phyloP scores from a whole-genome alignment of 2,113 vertebrate genomes.

The Petroica traversi region DNA sequence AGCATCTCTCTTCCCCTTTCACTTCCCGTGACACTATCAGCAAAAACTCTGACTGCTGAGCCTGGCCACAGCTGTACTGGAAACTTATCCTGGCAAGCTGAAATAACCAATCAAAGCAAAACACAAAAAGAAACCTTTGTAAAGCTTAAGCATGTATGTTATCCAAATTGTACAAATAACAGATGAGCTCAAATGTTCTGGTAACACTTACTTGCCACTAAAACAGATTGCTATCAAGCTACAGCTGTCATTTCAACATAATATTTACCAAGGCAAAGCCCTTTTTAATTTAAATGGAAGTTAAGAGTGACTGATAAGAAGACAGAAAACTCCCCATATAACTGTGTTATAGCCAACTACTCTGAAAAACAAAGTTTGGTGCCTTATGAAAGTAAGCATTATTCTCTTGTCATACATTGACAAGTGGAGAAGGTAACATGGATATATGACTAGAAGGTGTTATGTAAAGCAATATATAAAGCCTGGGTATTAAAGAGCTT shows the following conservation, averaged over 20 bases:
- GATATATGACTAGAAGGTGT: neutral
- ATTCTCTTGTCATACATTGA: neutral
- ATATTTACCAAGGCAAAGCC: neutral
- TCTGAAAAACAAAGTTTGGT: neutral
- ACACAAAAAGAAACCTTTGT: conserved; percentile 64
- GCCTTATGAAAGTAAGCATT: neutral
- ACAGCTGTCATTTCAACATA: neutral
- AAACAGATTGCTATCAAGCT: neutral
- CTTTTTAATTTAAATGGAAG: neutral
- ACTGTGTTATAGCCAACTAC: neutral
- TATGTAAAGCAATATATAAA: neutral
- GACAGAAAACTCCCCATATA: neutral
- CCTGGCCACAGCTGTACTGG: conserved; percentile 82
- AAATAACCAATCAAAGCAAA: conserved; percentile 83
- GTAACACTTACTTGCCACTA: neutral
- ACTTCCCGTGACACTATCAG: conserved; percentile 95
- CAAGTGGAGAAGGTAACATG: neutral
- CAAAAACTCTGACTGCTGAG: conserved; percentile 94
- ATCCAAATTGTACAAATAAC: conserved; percentile 19
- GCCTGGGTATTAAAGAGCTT: neutral
- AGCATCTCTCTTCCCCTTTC: conserved; percentile 89
- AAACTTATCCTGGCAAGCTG: conserved; percentile 94
- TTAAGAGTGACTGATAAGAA: neutral
- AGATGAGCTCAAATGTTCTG: neutral
- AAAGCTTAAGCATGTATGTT: conserved; percentile 38